phyloP scores from a whole-genome alignment of 1,140 invertebrate species.

The Zaprionus africanus region DNA sequence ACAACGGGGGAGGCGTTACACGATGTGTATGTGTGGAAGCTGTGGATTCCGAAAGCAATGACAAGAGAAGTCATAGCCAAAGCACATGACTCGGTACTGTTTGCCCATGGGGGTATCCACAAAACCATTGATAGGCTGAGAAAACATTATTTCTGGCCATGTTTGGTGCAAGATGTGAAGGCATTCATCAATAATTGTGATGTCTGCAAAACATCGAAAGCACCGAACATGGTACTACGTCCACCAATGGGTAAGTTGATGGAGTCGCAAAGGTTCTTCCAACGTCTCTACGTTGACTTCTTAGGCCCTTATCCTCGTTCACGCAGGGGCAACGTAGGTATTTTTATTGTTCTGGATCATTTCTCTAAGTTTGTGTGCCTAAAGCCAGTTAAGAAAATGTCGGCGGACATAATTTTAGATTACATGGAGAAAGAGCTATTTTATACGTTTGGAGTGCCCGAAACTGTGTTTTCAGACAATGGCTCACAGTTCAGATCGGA shows the following conservation, averaged over 20 bases:
- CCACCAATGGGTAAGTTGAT: constrained; percentile 28
- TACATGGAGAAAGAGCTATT: no score
- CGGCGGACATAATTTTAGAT: no score
- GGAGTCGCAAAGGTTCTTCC: constrained; percentile 24
- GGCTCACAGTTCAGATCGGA: no score
- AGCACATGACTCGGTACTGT: not conserved
- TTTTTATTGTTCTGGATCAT: constrained; percentile 41
- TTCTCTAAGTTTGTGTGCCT: constrained; percentile 38
- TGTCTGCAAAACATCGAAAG: constrained; percentile 14
- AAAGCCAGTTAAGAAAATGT: constrained; percentile 26
- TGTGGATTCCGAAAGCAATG: constrained; percentile 6
- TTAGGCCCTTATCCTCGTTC: constrained; percentile 32
- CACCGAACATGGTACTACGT: constrained; percentile 17
- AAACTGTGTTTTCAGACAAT: no score
- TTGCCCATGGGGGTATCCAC: constrained; percentile 10
- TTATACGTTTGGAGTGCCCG: no score
- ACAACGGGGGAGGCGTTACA: no score
- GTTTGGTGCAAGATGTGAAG: constrained; percentile 17
- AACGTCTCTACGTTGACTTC: constrained; percentile 43
- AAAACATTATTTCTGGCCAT: constrained; percentile 25
- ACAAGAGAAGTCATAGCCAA: not conserved
- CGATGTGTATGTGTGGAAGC: constrained; percentile 2
- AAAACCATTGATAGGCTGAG: constrained; percentile 24
- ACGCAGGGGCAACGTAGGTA: constrained; percentile 17
- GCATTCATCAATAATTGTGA: constrained; percentile 12